A percentile compares a stretch with the other conserved stretches of the same genome.
Conservation (phyloP, 2,113 vertebrate genomes). For the Paratilapia polleni region DNA sequence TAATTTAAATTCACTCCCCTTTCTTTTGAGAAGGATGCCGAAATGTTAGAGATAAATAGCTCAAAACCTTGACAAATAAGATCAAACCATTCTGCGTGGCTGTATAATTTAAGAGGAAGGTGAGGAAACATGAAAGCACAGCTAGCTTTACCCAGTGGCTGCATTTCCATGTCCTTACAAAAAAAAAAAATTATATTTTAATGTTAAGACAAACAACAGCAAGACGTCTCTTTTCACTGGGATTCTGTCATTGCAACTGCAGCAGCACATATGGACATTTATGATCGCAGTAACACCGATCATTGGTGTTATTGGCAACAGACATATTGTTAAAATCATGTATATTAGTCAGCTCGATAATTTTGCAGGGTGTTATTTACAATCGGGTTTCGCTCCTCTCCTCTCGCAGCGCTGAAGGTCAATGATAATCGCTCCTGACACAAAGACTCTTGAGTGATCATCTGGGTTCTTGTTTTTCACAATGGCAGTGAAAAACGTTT, state of each 20-base stretch:
- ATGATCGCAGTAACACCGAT: background rate
- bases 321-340: constrained; percentile 12
- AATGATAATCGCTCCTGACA: constrained; percentile 59
- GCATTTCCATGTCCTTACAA: background rate
- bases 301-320: constrained; percentile 7
- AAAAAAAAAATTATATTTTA: constrained; percentile 10
- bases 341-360: constrained; percentile 13
- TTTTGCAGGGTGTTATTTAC: constrained; percentile 21
- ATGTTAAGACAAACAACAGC: constrained; percentile 21
- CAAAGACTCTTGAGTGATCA: constrained; percentile 64
- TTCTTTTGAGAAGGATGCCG: background rate
- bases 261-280: background rate
- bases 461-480: constrained; percentile 53
- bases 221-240: background rate
- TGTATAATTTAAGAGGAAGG: background rate
- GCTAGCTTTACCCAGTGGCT: background rate
- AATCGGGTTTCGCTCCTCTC: constrained; percentile 21
- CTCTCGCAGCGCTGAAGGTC: constrained; percentile 61
- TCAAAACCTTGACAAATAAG: constrained; percentile 18
- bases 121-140: background rate
- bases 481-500: constrained; percentile 45
- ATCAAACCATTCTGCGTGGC: background rate
- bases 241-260: background rate
- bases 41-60: constrained; percentile 4
- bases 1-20: background rate